Evolutionary conservation across 2,797 vertebrate genomes (phyloP).

Genomic region (Hemitrygon akajei): DNA sequence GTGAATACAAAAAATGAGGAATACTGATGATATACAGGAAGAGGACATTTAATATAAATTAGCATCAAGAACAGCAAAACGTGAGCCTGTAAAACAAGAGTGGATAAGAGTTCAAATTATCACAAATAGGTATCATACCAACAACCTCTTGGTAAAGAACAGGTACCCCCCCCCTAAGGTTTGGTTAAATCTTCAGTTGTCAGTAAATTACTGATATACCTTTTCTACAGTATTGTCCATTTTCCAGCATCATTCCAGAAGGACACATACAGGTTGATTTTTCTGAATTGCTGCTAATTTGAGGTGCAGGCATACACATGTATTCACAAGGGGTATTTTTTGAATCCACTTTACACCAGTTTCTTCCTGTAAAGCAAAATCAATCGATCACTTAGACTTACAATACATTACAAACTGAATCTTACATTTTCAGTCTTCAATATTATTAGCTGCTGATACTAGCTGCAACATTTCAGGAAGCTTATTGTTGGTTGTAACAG

Average conservation of each 20-base stretch:
- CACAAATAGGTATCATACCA: no score
- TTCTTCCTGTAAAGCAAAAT: conserved; percentile 65
- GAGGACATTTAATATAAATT: no score
- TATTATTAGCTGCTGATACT: not conserved
- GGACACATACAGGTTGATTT: conserved; percentile 87
- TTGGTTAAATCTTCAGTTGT: no score
- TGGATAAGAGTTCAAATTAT: not conserved
- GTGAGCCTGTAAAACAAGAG: not conserved
- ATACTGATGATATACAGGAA: no score
- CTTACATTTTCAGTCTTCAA: not conserved
- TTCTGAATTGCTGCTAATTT: conserved; percentile 87
- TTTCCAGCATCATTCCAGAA: conserved; percentile 63
- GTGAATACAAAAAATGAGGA: no score
- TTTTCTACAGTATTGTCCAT: conserved; percentile 66
- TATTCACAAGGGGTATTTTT: conserved; percentile 84
- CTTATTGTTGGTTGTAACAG: no score
- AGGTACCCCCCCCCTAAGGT: no score
- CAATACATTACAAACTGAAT: not conserved
- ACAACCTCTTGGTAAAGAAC: no score
- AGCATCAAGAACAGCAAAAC: not conserved
- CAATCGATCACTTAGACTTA: not conserved
- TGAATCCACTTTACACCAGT: conserved; percentile 80
- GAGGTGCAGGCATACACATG: conserved; percentile 86
- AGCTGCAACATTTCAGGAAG: not conserved
- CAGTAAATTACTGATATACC: conserved; percentile 45